These are phyloP conservation scores for Zootermopsis nevadensis DNA, from an alignment of 2,888 invertebrate genomes.

Conservation along the genomic window DNA sequence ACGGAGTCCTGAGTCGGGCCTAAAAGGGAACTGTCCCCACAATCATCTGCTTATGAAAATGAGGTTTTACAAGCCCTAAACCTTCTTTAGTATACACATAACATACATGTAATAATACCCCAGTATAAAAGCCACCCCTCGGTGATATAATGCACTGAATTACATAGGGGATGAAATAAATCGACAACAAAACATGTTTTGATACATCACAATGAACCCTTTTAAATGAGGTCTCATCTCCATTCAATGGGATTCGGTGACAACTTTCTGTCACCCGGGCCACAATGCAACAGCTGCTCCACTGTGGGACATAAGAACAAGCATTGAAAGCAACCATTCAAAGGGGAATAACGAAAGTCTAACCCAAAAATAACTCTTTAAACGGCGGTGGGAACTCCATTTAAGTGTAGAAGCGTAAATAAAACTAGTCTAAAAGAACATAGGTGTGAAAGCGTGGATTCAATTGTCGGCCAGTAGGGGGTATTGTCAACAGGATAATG, in stretches of 20 bases:
- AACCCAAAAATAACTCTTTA: too few species aligned
- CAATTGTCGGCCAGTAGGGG: too few species aligned
- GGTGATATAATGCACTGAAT: neutral
- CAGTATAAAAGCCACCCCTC: neutral
- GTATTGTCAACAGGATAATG: too few species aligned
- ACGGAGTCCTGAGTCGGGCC: too few species aligned
- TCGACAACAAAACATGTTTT: conserved; percentile 23
- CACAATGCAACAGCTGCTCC: conserved; percentile 5
- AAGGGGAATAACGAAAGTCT: too few species aligned
- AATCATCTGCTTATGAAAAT: conserved; percentile 11
- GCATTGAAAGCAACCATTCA: too few species aligned
- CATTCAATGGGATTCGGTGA: neutral
- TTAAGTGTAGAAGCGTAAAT: too few species aligned
- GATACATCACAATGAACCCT: conserved; percentile 12
- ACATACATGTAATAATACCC: neutral
- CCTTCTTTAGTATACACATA: neutral
- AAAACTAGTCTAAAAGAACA: too few species aligned
- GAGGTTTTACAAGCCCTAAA: neutral
- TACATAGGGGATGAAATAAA: neutral
- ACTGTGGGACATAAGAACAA: neutral
- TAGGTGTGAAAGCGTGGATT: too few species aligned
- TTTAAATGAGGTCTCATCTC: conserved; percentile 14
- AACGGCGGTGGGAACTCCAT: too few species aligned
- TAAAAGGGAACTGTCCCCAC: neutral
- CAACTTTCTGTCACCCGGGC: neutral